phyloP scores from a whole-genome alignment of 2,113 vertebrate species.

The Cnemophilus loriae region DNA sequence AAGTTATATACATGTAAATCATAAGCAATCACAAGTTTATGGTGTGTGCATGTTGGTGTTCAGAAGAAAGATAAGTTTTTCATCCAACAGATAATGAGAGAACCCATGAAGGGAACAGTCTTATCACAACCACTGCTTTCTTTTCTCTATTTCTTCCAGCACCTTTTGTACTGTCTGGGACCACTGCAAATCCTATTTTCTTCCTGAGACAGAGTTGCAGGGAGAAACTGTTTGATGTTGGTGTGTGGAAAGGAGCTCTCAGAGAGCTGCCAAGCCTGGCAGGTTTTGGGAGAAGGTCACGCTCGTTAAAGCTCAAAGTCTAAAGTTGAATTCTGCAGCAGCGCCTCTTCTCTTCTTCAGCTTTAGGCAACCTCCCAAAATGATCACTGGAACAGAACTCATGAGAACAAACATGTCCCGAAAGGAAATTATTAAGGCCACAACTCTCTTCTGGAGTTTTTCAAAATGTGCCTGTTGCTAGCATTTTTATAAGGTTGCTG shows the following conservation, averaged over 20 bases:
- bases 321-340: neutral
- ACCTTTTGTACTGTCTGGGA: neutral
- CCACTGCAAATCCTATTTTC: neutral
- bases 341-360: neutral
- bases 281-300: neutral
- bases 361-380: neutral
- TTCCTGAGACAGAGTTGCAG: neutral
- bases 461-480: neutral
- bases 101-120: neutral
- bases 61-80: neutral
- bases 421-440: neutral
- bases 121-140: neutral
- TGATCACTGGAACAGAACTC: neutral
- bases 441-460: neutral
- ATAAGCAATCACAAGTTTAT: neutral
- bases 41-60: neutral
- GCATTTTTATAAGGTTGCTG: neutral
- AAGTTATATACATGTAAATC: neutral
- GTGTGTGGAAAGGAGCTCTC: neutral
- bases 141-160: conserved; percentile 6
- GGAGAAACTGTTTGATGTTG: neutral
- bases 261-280: neutral
- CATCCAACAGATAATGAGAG: neutral
- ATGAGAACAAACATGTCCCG: neutral
- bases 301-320: neutral